These are phyloP conservation scores for Carcharodon carcharias DNA, from an alignment of 2,797 vertebrate species.

Conservation along the genomic window DNA sequence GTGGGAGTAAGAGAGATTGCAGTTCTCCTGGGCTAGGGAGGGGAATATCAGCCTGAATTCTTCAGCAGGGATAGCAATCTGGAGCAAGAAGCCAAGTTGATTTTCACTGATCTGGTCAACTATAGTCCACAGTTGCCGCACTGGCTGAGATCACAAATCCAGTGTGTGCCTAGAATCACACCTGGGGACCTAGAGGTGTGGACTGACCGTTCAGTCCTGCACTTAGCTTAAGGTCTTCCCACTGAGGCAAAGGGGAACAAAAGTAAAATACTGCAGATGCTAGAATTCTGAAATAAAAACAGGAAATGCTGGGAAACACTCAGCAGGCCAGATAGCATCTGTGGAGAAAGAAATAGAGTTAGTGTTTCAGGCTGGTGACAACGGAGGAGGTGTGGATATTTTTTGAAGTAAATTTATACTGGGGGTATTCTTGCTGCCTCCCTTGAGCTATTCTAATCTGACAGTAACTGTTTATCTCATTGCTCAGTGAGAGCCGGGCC, in stretches of 20 bases:
- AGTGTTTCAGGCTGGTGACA: background rate
- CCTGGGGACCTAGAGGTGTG: background rate
- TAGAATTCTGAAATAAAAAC: background rate
- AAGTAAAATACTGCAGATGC: background rate
- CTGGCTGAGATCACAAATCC: too few species aligned
- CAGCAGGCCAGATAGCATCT: background rate
- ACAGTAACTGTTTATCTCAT: background rate
- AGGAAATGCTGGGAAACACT: background rate
- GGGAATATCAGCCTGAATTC: background rate
- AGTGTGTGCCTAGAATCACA: background rate
- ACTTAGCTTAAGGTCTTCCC: background rate
- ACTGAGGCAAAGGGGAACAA: too few species aligned
- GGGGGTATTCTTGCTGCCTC: background rate
- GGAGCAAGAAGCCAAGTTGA: background rate
- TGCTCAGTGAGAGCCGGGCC: conserved; percentile 74
- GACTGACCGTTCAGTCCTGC: background rate
- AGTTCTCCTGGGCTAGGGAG: background rate
- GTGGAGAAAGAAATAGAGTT: background rate
- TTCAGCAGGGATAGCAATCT: background rate
- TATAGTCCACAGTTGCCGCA: background rate
- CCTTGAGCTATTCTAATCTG: background rate
- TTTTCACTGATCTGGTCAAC: background rate
- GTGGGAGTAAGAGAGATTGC: background rate
- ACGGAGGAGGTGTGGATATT: background rate
- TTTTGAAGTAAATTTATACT: background rate